Percentiles rank a stretch among this genome's conserved stretches.
These are phyloP conservation scores for Drosophila setosimentum DNA, from an alignment of 2,888 invertebrate genomes.

Conservation along the genomic window DNA sequence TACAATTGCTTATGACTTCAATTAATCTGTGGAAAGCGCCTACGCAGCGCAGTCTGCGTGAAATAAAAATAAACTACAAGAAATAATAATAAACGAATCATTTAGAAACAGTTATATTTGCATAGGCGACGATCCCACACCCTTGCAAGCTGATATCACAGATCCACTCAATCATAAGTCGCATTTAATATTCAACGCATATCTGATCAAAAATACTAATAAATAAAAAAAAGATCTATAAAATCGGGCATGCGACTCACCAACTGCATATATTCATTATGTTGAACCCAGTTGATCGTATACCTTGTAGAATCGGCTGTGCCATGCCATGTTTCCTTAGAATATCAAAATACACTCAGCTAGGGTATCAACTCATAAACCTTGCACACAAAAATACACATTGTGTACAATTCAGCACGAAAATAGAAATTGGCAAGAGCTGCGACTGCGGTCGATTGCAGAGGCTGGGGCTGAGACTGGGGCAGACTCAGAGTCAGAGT, in stretches of 20 bases:
- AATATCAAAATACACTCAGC: not conserved
- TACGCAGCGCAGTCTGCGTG: conserved; percentile 59
- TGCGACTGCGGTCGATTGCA: conserved; percentile 30
- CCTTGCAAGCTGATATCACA: not conserved
- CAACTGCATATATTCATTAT: not conserved
- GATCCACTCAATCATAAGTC: not conserved
- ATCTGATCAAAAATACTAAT: too few species aligned
- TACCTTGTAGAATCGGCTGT: not conserved
- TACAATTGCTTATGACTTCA: conserved; percentile 82
- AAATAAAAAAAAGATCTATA: not conserved
- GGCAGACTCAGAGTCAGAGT: not conserved
- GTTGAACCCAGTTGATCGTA: not conserved
- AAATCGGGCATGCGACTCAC: not conserved
- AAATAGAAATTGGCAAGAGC: conserved; percentile 68
- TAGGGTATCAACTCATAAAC: conserved; percentile 18
- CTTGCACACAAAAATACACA: conserved; percentile 27
- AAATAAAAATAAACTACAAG: conserved; percentile 22
- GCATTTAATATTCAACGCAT: not conserved
- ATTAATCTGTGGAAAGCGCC: conserved; percentile 82
- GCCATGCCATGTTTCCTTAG: too few species aligned
- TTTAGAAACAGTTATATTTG: not conserved
- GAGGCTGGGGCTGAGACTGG: not conserved
- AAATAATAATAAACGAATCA: conserved; percentile 16
- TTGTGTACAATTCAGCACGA: conserved; percentile 52
- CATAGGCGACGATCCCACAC: conserved; percentile 4